Evolutionary conservation across 2,888 invertebrate species (phyloP).

Genomic region (Scaptomyza flava): DNA sequence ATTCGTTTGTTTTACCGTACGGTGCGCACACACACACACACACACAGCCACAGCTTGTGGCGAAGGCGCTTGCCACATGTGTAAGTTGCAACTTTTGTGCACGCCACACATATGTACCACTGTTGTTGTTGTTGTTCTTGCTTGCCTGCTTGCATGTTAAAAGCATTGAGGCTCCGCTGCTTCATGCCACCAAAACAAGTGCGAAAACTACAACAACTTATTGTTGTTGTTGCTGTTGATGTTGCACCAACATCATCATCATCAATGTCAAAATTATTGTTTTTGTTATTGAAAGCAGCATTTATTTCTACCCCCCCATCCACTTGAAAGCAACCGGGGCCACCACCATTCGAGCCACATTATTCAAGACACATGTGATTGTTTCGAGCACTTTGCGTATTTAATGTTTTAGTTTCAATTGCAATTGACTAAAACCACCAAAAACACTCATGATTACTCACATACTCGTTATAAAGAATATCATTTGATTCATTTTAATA

Average conservation of each 20-base stretch:
- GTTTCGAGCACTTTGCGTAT: slow-evolving; percentile 27
- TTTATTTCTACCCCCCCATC: slow-evolving; percentile 7
- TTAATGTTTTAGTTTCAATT: slow-evolving; percentile 44
- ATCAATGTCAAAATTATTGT: slow-evolving; percentile 77
- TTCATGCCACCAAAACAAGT: slow-evolving; percentile 37
- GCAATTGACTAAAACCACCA: no score
- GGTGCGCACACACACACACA: slow-evolving; percentile 20
- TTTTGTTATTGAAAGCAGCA: slow-evolving; percentile 62
- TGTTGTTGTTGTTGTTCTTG: slow-evolving; percentile 34
- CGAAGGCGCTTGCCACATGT: slow-evolving; percentile 53
- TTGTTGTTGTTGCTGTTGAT: slow-evolving; percentile 37
- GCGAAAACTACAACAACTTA: slow-evolving; percentile 56
- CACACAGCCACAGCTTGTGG: slow-evolving; percentile 42
- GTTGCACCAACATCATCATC: slow-evolving; percentile 60
- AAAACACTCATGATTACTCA: background rate
- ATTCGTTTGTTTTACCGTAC: slow-evolving; percentile 51
- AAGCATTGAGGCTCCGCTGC: slow-evolving; percentile 23
- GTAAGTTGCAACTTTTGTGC: slow-evolving; percentile 74
- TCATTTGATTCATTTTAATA: no score
- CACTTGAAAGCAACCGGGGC: background rate
- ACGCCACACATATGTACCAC: slow-evolving; percentile 62
- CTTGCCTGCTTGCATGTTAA: slow-evolving; percentile 28
- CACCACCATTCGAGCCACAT: background rate
- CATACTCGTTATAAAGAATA: no score
- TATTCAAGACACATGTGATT: slow-evolving; percentile 10